phyloP scores from a whole-genome alignment of 2,113 vertebrate genomes.

The Anas platyrhynchos region DNA sequence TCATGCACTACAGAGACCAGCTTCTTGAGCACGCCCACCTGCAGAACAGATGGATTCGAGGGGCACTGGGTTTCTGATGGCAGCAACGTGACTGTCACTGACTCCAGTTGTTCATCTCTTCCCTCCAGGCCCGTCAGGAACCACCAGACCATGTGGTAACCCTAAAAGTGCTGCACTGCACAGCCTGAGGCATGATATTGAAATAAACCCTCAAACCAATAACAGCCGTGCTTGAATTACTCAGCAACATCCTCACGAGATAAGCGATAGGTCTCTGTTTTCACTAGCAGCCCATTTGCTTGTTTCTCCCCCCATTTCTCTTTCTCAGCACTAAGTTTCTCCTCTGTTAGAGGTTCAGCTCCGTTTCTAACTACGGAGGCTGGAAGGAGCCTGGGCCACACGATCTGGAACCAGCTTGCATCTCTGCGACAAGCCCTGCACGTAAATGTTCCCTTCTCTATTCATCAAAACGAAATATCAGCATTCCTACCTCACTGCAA shows the following conservation, averaged over 20 bases:
- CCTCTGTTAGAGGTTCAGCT: neutral
- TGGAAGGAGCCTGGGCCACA: neutral
- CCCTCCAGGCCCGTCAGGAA: neutral
- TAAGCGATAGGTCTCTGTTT: neutral
- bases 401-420: neutral
- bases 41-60: neutral
- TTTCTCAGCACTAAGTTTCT: neutral
- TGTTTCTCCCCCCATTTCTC: neutral
- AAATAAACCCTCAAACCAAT: neutral
- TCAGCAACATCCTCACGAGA: neutral
- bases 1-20: rapidly evolving
- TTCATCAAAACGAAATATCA: neutral
- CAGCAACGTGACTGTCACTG: neutral
- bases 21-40: neutral
- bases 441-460: neutral
- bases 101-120: neutral
- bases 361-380: neutral
- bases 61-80: neutral
- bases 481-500: neutral
- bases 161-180: neutral
- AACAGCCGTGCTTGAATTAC: neutral
- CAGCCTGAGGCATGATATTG: rapidly evolving
- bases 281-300: neutral
- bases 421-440: neutral
- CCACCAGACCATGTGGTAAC: neutral